These are phyloP conservation scores for Nipponia nippon DNA, from an alignment of 2,113 vertebrate species.

Conservation along the genomic window DNA sequence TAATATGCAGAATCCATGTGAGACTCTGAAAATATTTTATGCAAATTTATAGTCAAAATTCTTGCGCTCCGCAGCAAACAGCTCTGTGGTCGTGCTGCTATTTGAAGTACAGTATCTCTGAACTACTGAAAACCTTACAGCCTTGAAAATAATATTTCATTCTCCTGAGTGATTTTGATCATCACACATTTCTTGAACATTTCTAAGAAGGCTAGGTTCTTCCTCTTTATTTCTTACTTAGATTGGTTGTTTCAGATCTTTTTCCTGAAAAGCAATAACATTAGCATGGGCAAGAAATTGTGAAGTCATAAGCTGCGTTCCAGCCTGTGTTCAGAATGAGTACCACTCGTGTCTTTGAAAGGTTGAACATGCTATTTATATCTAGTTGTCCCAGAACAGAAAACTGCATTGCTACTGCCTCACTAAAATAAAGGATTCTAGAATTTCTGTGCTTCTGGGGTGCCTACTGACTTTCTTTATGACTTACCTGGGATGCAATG, in stretches of 20 bases:
- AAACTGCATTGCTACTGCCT: not conserved
- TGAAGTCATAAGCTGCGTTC: not conserved
- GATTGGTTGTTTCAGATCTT: not conserved
- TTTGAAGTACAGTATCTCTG: not conserved
- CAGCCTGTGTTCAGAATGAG: not conserved
- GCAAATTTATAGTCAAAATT: not conserved
- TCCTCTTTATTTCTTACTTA: not conserved
- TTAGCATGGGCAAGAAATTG: not conserved
- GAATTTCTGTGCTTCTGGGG: not conserved
- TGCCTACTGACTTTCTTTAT: not conserved
- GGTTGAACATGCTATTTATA: not conserved
- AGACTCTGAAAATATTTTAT: not conserved
- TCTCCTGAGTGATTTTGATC: not conserved
- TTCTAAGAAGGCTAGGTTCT: not conserved
- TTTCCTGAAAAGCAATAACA: not conserved
- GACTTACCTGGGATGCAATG: not conserved
- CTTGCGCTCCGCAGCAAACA: not conserved
- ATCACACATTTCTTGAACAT: not conserved
- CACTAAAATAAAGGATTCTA: not conserved
- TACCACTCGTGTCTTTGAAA: not conserved
- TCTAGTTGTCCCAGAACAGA: not conserved
- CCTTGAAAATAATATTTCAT: not conserved
- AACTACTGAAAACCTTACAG: not conserved
- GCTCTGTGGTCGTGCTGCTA: not conserved
- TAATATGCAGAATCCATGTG: not conserved